Conservation (phyloP, 2,888 invertebrate species). For the Platycheirus rosarum region DNA sequence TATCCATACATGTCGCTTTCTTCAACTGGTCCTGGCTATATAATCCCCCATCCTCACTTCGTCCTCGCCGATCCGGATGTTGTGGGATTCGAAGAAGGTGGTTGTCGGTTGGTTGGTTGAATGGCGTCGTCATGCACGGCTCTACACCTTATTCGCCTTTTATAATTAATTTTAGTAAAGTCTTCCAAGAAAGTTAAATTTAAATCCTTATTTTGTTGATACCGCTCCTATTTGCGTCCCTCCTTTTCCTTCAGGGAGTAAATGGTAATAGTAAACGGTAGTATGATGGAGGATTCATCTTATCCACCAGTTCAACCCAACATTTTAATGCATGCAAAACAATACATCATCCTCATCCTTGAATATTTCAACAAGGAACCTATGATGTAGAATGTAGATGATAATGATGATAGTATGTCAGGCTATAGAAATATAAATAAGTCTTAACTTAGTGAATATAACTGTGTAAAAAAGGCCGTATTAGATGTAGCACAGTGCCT, state of each 20-base stretch:
- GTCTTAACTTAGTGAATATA: constrained; percentile 16
- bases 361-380: constrained; percentile 49
- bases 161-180: constrained; percentile 75
- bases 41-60: constrained; percentile 6
- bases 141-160: constrained; percentile 74
- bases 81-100: constrained; percentile 32
- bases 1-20: constrained; percentile 7
- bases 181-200: constrained; percentile 75
- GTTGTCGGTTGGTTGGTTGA: constrained; percentile 12
- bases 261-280: constrained; percentile 14
- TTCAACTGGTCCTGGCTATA: constrained; percentile 3
- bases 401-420: constrained; percentile 73
- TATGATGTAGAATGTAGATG: constrained; percentile 71
- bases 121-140: constrained; percentile 48
- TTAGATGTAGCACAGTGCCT: neutral
- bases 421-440: constrained; percentile 43
- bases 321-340: constrained; percentile 74
- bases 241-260: constrained; percentile 20
- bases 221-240: constrained; percentile 53
- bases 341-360: constrained; percentile 70
- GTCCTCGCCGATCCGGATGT: constrained; percentile 44
- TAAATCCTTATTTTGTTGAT: constrained; percentile 74
- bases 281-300: constrained; percentile 39
- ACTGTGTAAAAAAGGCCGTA: constrained; percentile 16
- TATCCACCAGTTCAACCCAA: constrained; percentile 67